phyloP scores from a whole-genome alignment of 1,140 invertebrate species.

The Philotrypesis tridentata region DNA sequence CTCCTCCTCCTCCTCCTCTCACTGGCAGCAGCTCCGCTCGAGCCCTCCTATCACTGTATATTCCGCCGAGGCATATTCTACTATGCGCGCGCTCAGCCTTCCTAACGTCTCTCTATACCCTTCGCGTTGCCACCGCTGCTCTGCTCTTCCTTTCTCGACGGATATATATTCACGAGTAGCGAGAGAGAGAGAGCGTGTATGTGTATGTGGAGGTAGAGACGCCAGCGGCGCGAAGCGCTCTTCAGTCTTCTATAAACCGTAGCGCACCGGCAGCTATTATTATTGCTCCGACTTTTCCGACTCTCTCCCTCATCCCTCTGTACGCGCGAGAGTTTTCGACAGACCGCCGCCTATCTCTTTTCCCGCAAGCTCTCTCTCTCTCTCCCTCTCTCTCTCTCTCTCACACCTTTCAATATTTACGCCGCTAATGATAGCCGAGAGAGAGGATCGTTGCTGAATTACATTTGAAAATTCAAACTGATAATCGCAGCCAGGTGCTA shows the following conservation, averaged over 20 bases:
- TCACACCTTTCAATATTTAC: background rate
- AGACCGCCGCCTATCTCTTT: too few relatives aligned
- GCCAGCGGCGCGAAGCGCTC: background rate
- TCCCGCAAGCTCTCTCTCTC: too few relatives aligned
- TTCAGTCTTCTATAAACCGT: conserved; percentile 32
- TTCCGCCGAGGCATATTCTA: conserved; percentile 45
- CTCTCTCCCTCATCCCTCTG: too few relatives aligned
- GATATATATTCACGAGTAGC: conserved; percentile 3
- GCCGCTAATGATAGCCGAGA: too few relatives aligned
- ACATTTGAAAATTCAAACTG: too few relatives aligned
- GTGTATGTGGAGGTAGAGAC: background rate
- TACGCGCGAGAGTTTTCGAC: background rate
- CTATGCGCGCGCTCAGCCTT: conserved; percentile 57
- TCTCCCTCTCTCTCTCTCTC: too few relatives aligned
- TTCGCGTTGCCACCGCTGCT: background rate
- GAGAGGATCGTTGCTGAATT: too few relatives aligned
- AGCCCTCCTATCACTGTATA: conserved; percentile 45
- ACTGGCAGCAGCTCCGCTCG: conserved; percentile 17
- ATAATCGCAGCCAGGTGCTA: too few relatives aligned
- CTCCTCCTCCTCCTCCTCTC: too few relatives aligned
- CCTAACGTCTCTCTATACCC: conserved; percentile 49
- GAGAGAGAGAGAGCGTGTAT: background rate
- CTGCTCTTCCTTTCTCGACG: conserved; percentile 23
- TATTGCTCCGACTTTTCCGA: conserved; percentile 31
- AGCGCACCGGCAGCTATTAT: background rate